These are phyloP conservation scores for Leptinotarsa texana DNA, from an alignment of 1,140 invertebrate genomes.

Conservation along the genomic window DNA sequence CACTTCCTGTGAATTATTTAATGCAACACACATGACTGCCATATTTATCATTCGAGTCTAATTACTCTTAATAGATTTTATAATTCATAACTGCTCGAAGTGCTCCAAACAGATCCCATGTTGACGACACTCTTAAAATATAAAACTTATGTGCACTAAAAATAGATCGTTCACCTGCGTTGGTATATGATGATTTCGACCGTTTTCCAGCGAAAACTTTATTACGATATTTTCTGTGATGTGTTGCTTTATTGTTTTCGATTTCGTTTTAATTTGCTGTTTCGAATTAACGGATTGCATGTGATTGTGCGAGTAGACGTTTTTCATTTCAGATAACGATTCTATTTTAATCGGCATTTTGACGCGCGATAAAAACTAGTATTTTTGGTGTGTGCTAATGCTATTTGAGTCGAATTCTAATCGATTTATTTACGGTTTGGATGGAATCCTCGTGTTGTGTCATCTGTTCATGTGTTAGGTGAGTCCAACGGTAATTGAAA, in stretches of 20 bases:
- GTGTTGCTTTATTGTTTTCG: neutral
- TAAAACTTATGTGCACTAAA: neutral
- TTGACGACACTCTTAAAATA: neutral
- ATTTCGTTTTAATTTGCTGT: neutral
- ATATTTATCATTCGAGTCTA: neutral
- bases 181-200: neutral
- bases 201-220: neutral
- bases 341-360: neutral
- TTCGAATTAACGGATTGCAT: neutral
- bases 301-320: neutral
- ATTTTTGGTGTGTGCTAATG: neutral
- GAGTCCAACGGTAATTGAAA: neutral
- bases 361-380: neutral
- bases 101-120: neutral
- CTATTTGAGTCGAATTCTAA: too few relatives aligned
- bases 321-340: slow-evolving; percentile 1
- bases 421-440: too few relatives aligned
- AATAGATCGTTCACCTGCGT: slow-evolving; percentile 5
- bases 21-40: too few relatives aligned
- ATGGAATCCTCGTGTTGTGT: neutral
- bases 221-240: neutral
- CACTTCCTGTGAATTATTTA: too few relatives aligned
- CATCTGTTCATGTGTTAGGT: neutral
- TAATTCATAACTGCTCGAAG: neutral
- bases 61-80: neutral